Evolutionary conservation across 2,797 vertebrate genomes (phyloP).

Genomic region (Synaphobranchus kaupii): DNA sequence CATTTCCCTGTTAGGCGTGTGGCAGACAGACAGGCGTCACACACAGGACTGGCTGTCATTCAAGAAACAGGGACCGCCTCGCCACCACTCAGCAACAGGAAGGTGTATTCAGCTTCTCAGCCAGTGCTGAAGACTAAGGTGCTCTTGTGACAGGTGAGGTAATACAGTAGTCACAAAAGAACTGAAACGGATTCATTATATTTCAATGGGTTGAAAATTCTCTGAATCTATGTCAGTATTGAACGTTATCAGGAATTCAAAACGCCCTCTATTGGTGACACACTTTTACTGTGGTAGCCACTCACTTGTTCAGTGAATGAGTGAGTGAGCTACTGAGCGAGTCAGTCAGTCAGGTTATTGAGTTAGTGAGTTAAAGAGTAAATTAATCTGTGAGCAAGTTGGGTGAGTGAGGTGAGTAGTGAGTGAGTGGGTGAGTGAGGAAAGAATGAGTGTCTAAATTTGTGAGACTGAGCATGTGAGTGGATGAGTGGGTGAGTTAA

Average conservation of each 20-base stretch:
- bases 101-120: neutral
- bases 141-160: neutral
- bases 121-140: neutral
- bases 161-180: neutral
- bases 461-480: neutral
- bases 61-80: neutral
- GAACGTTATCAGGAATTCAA: neutral
- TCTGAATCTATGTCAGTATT: neutral
- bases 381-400: neutral
- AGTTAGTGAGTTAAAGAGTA: neutral
- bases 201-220: neutral
- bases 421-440: neutral
- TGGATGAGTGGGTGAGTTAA: neutral
- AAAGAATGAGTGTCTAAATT: neutral
- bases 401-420: neutral
- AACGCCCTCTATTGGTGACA: neutral
- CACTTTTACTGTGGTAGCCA: neutral
- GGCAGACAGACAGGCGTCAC: neutral
- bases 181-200: neutral
- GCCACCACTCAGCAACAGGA: neutral
- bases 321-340: neutral
- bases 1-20: conserved; percentile 82
- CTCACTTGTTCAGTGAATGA: neutral
- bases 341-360: neutral
- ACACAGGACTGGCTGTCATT: neutral